A percentile compares a stretch with the other conserved stretches of the same genome.
Evolutionary conservation across 2,797 vertebrate genomes (phyloP).

Genomic region (Orientallactaga sibirica): DNA sequence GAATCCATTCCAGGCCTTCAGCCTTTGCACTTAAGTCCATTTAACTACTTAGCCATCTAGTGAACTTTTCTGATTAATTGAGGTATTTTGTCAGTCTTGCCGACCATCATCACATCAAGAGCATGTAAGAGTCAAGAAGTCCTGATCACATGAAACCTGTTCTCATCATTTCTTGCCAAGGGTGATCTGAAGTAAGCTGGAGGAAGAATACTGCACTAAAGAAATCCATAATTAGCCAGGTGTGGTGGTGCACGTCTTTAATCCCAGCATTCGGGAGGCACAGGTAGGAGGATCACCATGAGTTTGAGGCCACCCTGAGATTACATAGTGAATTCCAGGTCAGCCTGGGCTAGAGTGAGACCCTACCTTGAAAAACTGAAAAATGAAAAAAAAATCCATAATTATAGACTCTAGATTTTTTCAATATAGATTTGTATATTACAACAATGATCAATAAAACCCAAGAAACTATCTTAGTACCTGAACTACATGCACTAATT

Average conservation of each 20-base stretch:
- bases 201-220: constrained; percentile 80
- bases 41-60: neutral
- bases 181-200: constrained; percentile 65
- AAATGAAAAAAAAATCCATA: constrained; percentile 76
- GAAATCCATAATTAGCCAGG: constrained; percentile 81
- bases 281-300: no score
- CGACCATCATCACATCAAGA: constrained; percentile 38
- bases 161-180: constrained; percentile 79
- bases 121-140: constrained; percentile 61
- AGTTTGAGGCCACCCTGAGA: no score
- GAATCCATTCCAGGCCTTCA: no score
- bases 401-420: constrained; percentile 81
- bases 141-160: constrained; percentile 68
- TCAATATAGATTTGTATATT: constrained; percentile 81
- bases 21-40: no score
- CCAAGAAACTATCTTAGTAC: constrained; percentile 70
- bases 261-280: no score
- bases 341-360: no score
- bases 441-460: constrained; percentile 81
- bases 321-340: no score
- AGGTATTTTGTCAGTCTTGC: constrained; percentile 24
- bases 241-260: no score
- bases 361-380: no score
- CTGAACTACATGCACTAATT: constrained; percentile 58
- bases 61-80: constrained; percentile 36